Percentiles rank a stretch among this genome's conserved stretches.
Conservation (phyloP, 2,113 vertebrate species). For the Lycaon pictus region DNA sequence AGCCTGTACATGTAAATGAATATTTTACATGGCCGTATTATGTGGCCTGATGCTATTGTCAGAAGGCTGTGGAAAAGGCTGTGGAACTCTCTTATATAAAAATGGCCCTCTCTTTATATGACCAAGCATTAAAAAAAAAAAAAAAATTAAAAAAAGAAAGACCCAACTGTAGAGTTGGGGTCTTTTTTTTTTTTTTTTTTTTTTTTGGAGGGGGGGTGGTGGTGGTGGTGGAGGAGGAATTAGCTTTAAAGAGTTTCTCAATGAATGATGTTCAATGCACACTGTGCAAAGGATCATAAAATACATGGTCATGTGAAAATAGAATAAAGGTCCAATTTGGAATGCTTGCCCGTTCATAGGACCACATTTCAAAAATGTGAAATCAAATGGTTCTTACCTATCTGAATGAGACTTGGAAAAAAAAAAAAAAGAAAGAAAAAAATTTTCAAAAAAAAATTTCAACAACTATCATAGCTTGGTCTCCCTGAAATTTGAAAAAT, state of each 20-base stretch:
- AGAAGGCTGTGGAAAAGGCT: slow-evolving; percentile 17
- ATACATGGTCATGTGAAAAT: background rate
- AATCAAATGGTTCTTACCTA: slow-evolving; percentile 3
- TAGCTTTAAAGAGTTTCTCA: slow-evolving; percentile 55
- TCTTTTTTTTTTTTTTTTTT: slow-evolving; percentile 20
- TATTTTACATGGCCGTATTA: slow-evolving; percentile 48
- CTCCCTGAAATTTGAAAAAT: slow-evolving; percentile 56
- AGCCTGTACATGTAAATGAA: slow-evolving; percentile 61
- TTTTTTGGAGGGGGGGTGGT: too few species aligned
- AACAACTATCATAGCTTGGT: background rate
- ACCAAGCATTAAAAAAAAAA: background rate
- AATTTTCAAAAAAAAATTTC: background rate
- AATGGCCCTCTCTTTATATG: slow-evolving; percentile 66
- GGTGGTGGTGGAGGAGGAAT: background rate
- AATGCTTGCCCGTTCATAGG: slow-evolving; percentile 24
- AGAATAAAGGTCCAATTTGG: slow-evolving; percentile 26
- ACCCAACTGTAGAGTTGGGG: background rate
- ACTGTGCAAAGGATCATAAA: background rate
- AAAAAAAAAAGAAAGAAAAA: background rate
- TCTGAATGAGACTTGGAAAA: background rate
- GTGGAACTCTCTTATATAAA: slow-evolving; percentile 35
- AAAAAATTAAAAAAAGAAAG: background rate
- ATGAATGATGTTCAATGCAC: background rate
- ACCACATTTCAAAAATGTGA: slow-evolving; percentile 37
- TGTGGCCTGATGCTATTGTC: background rate